Conservation (phyloP, 35 echinoderm and acorn worm genomes). For the Hemicentrotus pulcherrimus region DNA sequence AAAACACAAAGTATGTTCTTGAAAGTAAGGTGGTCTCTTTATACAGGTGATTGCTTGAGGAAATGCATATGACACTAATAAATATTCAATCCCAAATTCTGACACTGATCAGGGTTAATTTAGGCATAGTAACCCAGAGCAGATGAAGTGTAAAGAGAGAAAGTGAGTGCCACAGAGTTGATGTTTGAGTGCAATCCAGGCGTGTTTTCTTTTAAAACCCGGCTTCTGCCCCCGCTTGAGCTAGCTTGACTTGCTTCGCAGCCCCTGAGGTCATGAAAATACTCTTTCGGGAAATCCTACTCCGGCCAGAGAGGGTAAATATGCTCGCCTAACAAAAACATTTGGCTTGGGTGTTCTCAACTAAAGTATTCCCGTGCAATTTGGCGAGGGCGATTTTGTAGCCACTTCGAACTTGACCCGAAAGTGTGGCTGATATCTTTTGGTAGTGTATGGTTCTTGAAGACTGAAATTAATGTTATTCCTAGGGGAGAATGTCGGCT, state of each 20-base stretch:
- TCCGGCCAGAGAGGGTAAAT: not conserved
- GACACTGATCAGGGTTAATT: not conserved
- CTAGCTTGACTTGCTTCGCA: not conserved
- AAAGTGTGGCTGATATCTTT: not conserved
- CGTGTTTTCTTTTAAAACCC: not conserved
- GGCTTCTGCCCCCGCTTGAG: not conserved
- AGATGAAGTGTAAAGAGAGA: not conserved
- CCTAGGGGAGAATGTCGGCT: not conserved
- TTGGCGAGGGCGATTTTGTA: not conserved
- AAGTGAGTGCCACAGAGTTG: not conserved
- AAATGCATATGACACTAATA: not conserved
- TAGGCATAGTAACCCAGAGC: not conserved
- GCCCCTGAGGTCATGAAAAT: not conserved
- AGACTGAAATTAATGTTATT: not conserved
- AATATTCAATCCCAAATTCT: not conserved
- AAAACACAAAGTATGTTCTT: not conserved
- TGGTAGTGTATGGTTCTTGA: not conserved
- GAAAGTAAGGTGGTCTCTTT: not conserved
- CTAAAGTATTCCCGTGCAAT: not conserved
- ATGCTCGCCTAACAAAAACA: slow-evolving; percentile 17
- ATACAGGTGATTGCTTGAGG: not conserved
- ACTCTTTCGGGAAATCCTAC: not conserved
- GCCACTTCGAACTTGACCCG: not conserved
- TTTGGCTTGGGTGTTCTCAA: not conserved
- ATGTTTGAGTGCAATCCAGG: not conserved